Evolutionary conservation across 2,797 vertebrate species (phyloP).

Genomic region (Falco biarmicus): DNA sequence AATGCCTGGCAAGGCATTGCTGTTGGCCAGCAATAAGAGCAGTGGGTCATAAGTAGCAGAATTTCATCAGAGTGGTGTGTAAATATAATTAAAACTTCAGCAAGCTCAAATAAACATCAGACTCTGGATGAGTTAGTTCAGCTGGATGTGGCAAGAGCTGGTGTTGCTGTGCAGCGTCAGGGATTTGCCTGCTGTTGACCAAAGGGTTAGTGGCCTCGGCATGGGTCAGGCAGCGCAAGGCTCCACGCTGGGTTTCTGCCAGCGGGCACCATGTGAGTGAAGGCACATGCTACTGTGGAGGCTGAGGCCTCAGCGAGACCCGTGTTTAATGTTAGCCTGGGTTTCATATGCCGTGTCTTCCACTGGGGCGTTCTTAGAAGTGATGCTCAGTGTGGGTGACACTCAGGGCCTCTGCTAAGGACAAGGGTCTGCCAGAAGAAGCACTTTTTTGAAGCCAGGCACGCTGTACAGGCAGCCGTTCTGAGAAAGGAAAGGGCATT

Average conservation of each 20-base stretch:
- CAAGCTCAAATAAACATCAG: constrained; percentile 22
- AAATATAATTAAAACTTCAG: constrained; percentile 48
- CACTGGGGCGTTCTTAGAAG: neutral
- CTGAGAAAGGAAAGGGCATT: neutral
- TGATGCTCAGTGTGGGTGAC: neutral
- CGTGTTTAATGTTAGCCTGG: neutral
- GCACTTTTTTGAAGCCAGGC: neutral
- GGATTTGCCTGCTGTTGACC: neutral
- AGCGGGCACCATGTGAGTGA: accelerated
- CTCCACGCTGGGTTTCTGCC: neutral
- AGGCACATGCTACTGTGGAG: neutral
- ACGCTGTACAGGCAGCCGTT: neutral
- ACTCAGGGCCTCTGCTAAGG: neutral
- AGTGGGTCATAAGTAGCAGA: constrained; percentile 21
- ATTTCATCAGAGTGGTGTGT: constrained; percentile 32
- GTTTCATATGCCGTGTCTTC: neutral
- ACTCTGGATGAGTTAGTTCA: neutral
- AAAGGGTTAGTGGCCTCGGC: neutral
- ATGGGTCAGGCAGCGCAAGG: neutral
- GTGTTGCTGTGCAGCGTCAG: neutral
- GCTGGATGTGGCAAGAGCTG: neutral
- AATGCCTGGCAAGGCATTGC: neutral
- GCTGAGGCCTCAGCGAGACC: neutral
- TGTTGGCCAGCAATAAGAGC: neutral
- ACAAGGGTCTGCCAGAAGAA: neutral